Evolutionary conservation across 2,113 vertebrate species (phyloP).

Genomic region (Turdus rufiventris): DNA sequence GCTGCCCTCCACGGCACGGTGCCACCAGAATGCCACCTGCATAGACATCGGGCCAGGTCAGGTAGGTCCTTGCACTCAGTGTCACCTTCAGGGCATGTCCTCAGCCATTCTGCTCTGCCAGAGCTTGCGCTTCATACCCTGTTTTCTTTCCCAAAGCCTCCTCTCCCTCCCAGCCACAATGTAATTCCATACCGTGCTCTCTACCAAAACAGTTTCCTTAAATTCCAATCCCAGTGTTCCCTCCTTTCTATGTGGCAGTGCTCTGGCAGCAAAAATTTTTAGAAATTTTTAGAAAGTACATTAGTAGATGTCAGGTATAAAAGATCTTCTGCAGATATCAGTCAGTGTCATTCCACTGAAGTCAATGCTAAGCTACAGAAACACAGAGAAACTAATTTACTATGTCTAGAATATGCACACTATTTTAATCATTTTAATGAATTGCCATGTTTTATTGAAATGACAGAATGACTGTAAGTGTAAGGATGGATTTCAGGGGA

Average conservation of each 20-base stretch:
- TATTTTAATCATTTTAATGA: not conserved
- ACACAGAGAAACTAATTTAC: not conserved
- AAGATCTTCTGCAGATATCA: not conserved
- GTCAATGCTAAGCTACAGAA: not conserved
- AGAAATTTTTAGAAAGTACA: not conserved
- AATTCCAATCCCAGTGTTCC: not conserved
- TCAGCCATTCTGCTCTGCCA: not conserved
- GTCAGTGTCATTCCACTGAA: not conserved
- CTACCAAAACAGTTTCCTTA: not conserved
- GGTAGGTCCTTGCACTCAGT: constrained; percentile 59
- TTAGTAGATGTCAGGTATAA: not conserved
- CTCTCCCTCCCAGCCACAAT: not conserved
- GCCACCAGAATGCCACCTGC: constrained; percentile 86
- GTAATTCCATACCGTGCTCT: not conserved
- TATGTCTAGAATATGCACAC: not conserved
- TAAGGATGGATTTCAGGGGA: constrained; percentile 82
- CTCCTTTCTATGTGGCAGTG: accelerated
- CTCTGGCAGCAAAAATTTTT: not conserved
- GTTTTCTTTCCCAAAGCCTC: not conserved
- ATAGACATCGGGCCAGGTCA: constrained; percentile 86
- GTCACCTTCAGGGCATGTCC: not conserved
- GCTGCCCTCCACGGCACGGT: constrained; percentile 63
- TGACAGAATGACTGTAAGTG: constrained; percentile 86
- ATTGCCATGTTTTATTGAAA: not conserved
- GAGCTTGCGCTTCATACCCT: not conserved